Evolutionary conservation across 30 jellyfish, hydroid and myxozoan genomes (phyloP).

Genomic region (Aurelia coerulea): DNA sequence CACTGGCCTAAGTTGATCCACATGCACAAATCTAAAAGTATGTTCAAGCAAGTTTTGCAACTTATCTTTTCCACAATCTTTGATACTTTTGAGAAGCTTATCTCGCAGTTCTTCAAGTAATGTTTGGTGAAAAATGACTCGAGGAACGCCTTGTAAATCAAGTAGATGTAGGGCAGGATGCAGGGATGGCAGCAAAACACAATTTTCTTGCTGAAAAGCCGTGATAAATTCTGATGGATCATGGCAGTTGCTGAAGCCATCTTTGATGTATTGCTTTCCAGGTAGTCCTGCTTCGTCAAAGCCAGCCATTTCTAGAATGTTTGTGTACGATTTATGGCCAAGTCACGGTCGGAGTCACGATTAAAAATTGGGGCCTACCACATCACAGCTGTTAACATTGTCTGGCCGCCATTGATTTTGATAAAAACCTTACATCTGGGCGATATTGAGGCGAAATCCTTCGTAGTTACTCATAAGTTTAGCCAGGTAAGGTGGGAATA

Average conservation of each 20-base stretch:
- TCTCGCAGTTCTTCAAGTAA: conserved; percentile 80
- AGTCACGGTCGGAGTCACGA: no score
- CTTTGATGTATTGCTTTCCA: conserved; percentile 82
- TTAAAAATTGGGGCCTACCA: no score
- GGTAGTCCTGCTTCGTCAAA: conserved; percentile 97
- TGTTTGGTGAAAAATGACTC: conserved; percentile 81
- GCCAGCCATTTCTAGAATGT: conserved; percentile 71
- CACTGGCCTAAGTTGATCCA: conserved; percentile 83
- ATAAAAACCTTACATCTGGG: no score
- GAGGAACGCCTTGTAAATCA: conserved; percentile 83
- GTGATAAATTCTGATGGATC: conserved; percentile 85
- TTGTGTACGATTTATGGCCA: no score
- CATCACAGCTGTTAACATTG: no score
- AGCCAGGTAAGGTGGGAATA: no score
- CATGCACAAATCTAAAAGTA: conserved; percentile 85
- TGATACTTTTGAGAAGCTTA: conserved; percentile 73
- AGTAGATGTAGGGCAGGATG: conserved; percentile 90
- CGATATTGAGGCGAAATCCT: no score
- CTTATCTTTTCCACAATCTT: conserved; percentile 63
- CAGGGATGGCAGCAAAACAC: conserved; percentile 88
- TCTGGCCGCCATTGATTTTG: no score
- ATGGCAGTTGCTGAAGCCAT: conserved; percentile 78
- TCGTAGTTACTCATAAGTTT: no score
- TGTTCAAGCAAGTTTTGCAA: conserved; percentile 73
- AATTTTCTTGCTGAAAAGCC: conserved; percentile 91